phyloP scores from a whole-genome alignment of 2,797 vertebrate species.

The Notolepis coatsorum region DNA sequence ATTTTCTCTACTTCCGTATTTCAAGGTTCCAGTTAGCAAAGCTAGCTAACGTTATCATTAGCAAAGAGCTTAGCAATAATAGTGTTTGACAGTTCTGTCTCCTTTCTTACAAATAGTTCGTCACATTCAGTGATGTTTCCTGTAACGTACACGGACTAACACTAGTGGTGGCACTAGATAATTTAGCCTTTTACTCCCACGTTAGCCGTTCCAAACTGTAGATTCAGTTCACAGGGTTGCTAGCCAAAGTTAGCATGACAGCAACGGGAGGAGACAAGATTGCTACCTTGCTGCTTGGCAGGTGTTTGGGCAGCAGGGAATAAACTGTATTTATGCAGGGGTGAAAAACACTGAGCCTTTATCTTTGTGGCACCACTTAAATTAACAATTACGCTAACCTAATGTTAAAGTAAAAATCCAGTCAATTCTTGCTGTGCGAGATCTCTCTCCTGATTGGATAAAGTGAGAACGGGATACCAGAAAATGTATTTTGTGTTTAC shows the following conservation, averaged over 20 bases:
- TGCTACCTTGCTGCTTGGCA: not conserved
- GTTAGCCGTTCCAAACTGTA: not conserved
- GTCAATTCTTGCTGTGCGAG: too few species aligned
- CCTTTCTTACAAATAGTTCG: not conserved
- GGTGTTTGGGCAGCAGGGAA: not conserved
- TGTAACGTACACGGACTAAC: not conserved
- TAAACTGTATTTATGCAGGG: not conserved
- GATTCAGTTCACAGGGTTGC: not conserved
- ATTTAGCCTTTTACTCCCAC: too few species aligned
- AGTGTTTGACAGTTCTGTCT: not conserved
- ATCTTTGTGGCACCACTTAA: too few species aligned
- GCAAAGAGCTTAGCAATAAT: not conserved
- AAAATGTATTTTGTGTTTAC: too few species aligned
- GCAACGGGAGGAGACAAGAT: slow-evolving; percentile 2
- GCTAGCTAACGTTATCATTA: slow-evolving; percentile 27
- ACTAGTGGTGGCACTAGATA: too few species aligned
- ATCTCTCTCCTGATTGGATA: too few species aligned
- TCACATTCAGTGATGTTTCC: not conserved
- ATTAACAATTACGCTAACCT: too few species aligned
- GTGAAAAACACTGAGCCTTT: too few species aligned
- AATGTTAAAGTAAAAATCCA: too few species aligned
- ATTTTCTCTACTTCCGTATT: slow-evolving; percentile 41
- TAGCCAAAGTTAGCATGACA: slow-evolving; percentile 7
- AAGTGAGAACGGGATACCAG: too few species aligned
- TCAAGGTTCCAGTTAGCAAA: slow-evolving; percentile 28